phyloP scores from a whole-genome alignment of 1,140 invertebrate species.

The Harlomillsia oculata region DNA sequence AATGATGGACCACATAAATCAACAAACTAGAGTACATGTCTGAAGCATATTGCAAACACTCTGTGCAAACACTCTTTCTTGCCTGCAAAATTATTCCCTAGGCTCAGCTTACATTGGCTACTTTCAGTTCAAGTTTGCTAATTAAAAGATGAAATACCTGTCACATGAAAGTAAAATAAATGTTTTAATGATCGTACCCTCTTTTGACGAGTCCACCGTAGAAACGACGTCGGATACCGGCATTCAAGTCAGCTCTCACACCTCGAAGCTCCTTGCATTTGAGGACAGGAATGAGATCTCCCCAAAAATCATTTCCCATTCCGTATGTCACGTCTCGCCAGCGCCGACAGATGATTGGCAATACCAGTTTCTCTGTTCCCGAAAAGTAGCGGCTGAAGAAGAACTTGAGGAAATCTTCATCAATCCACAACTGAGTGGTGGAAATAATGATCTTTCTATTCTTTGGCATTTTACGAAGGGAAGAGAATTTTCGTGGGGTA shows the following conservation, averaged over 20 bases:
- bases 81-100: no score
- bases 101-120: no score
- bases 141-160: no score
- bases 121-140: no score
- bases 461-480: slow-evolving; percentile 16
- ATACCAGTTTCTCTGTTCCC: slow-evolving; percentile 31
- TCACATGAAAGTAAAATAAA: not conserved
- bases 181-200: slow-evolving; percentile 22
- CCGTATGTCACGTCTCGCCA: slow-evolving; percentile 27
- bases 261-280: slow-evolving; percentile 34
- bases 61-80: no score
- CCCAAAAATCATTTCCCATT: slow-evolving; percentile 23
- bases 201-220: slow-evolving; percentile 31
- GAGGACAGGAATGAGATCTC: slow-evolving; percentile 31
- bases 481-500: slow-evolving; percentile 24
- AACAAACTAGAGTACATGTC: no score
- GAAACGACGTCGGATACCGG: slow-evolving; percentile 30
- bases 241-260: slow-evolving; percentile 21
- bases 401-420: slow-evolving; percentile 29
- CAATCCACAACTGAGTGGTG: slow-evolving; percentile 20
- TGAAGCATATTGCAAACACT: no score
- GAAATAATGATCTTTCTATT: slow-evolving; percentile 13
- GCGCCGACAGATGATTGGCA: slow-evolving; percentile 27
- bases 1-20: no score
- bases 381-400: slow-evolving; percentile 30